phyloP scores from a whole-genome alignment of 2,113 vertebrate genomes.

The Pelmatolapia mariae region DNA sequence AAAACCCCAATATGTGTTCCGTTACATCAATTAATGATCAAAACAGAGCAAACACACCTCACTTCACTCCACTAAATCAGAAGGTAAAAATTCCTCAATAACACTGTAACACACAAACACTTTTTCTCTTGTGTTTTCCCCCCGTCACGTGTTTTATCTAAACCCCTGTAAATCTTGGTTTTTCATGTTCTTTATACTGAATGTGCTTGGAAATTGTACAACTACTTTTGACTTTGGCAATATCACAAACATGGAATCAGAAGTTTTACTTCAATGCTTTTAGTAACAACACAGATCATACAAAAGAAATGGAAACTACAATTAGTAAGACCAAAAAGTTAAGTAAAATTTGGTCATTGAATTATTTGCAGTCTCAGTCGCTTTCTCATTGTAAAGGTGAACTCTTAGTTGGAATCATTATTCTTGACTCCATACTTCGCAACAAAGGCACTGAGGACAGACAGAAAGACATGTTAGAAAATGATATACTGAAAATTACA shows the following conservation, averaged over 20 bases:
- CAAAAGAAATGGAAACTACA: neutral
- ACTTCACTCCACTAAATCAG: neutral
- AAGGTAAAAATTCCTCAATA: neutral
- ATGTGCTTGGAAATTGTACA: neutral
- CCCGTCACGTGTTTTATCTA: neutral
- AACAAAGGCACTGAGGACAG: slow-evolving; percentile 83
- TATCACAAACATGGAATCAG: neutral
- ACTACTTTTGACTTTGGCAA: neutral
- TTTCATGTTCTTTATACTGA: neutral
- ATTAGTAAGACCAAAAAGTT: neutral
- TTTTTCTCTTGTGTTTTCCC: neutral
- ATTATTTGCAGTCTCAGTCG: neutral
- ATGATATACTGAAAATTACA: neutral
- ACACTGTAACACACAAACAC: neutral
- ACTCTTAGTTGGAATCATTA: slow-evolving; percentile 91
- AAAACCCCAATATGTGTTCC: fast-evolving
- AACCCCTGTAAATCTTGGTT: neutral
- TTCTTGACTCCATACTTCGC: slow-evolving; percentile 89
- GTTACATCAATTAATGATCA: neutral
- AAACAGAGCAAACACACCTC: neutral
- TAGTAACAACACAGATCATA: neutral
- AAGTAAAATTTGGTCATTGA: neutral
- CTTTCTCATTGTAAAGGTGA: slow-evolving; percentile 82
- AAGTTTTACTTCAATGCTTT: neutral
- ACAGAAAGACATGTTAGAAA: neutral